Evolutionary conservation across 2,113 vertebrate species (phyloP).

Genomic region (Psammodynastes pulverulentus): DNA sequence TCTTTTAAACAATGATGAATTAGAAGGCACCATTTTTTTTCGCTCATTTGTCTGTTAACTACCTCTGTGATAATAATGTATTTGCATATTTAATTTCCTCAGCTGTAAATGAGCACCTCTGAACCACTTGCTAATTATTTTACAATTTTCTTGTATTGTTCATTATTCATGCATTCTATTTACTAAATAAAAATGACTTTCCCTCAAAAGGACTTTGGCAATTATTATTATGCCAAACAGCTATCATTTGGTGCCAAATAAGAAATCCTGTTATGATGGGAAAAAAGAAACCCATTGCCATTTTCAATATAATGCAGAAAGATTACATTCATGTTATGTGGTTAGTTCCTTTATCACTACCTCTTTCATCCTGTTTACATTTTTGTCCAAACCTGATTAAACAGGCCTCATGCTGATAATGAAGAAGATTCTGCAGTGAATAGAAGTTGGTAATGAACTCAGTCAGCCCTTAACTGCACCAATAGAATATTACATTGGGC

Average conservation of each 20-base stretch:
- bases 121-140: slow-evolving; percentile 73
- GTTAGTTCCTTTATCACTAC: not conserved
- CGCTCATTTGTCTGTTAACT: slow-evolving; percentile 69
- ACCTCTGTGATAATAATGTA: slow-evolving; percentile 71
- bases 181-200: slow-evolving; percentile 71
- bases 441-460: not conserved
- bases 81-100: slow-evolving; percentile 78
- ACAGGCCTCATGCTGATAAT: not conserved
- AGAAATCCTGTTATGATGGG: slow-evolving; percentile 16
- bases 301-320: not conserved
- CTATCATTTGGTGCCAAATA: slow-evolving; percentile 49
- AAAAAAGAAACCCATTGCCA: not conserved
- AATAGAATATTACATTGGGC: not conserved
- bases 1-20: slow-evolving; percentile 74
- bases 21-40: slow-evolving; percentile 57
- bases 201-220: slow-evolving; percentile 60
- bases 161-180: slow-evolving; percentile 68
- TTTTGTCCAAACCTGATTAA: slow-evolving; percentile 22
- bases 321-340: slow-evolving; percentile 24
- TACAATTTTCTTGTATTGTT: slow-evolving; percentile 67
- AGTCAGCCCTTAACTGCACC: not conserved
- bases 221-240: slow-evolving; percentile 51
- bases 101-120: slow-evolving; percentile 70
- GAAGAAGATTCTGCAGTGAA: not conserved
- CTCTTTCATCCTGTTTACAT: not conserved